Evolutionary conservation across 1,140 invertebrate genomes (phyloP).

Genomic region (Subanguina moxae): DNA sequence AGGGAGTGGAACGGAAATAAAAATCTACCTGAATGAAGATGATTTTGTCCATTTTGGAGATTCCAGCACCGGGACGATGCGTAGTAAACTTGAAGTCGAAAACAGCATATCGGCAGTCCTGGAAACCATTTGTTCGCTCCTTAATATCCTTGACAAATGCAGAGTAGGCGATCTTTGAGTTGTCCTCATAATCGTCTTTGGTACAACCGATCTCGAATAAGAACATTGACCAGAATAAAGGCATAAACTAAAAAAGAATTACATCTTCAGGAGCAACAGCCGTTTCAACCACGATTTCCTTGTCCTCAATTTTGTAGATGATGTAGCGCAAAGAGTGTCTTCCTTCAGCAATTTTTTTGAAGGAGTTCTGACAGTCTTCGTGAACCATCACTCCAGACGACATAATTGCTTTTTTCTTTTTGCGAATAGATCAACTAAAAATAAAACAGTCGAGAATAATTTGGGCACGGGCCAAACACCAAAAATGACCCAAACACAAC

Average conservation of each 20-base stretch:
- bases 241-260: neutral
- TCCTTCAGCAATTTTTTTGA: constrained; percentile 49
- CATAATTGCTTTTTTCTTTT: constrained; percentile 20
- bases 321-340: constrained; percentile 48
- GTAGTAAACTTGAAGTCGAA: constrained; percentile 60
- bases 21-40: constrained; percentile 52
- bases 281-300: constrained; percentile 56
- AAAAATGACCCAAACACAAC: no score
- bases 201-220: constrained; percentile 18
- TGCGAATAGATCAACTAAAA: no score
- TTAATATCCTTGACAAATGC: constrained; percentile 56
- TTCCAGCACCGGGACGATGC: constrained; percentile 53
- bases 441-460: no score
- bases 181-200: constrained; percentile 52
- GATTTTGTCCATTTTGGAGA: constrained; percentile 60
- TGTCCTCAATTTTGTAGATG: constrained; percentile 55
- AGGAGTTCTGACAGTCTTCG: constrained; percentile 45
- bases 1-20: neutral
- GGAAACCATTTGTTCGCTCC: constrained; percentile 50
- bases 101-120: constrained; percentile 58
- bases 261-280: constrained; percentile 52
- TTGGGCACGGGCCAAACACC: no score
- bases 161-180: constrained; percentile 59
- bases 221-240: neutral
- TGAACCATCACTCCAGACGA: constrained; percentile 47